These are phyloP conservation scores for Microctonus hyperodae DNA, from an alignment of 2,888 invertebrate species.

Conservation along the genomic window DNA sequence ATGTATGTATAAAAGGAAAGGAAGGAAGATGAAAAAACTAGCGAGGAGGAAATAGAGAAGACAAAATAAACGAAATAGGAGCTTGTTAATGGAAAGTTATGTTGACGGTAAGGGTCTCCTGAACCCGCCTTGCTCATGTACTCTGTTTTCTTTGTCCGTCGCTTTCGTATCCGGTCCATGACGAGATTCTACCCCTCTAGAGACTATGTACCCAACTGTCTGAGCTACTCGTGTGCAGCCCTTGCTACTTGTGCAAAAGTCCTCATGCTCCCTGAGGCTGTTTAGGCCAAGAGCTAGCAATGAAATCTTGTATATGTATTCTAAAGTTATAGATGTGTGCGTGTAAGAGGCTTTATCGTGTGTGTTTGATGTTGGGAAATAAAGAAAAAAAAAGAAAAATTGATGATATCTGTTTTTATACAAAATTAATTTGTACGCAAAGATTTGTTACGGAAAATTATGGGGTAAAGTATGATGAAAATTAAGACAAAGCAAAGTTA, in stretches of 20 bases:
- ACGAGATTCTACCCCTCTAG: conserved; percentile 30
- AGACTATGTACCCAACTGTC: conserved; percentile 18
- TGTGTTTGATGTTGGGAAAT: too few relatives aligned
- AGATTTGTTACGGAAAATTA: too few relatives aligned
- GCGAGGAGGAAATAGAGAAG: too few relatives aligned
- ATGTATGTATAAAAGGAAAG: neutral
- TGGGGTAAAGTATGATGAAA: too few relatives aligned
- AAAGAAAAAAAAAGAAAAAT: too few relatives aligned
- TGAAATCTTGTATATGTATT: neutral
- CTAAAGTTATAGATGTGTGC: neutral
- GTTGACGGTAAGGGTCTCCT: conserved; percentile 51
- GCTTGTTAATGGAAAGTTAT: conserved; percentile 52
- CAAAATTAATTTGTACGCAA: too few relatives aligned
- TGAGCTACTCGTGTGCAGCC: conserved; percentile 5
- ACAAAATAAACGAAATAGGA: conserved; percentile 26
- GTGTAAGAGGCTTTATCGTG: neutral
- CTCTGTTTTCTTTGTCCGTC: conserved; percentile 41
- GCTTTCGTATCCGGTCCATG: conserved; percentile 29
- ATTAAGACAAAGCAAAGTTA: too few relatives aligned
- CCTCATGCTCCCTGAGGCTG: conserved; percentile 7
- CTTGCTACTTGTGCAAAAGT: neutral
- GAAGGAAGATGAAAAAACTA: too few relatives aligned
- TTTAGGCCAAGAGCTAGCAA: conserved; percentile 18
- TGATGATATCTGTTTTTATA: too few relatives aligned
- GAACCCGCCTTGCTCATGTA: conserved; percentile 59